Base-by-base conservation (phyloP, 2,888 invertebrate genomes). In the Laothoe populi region DNA sequence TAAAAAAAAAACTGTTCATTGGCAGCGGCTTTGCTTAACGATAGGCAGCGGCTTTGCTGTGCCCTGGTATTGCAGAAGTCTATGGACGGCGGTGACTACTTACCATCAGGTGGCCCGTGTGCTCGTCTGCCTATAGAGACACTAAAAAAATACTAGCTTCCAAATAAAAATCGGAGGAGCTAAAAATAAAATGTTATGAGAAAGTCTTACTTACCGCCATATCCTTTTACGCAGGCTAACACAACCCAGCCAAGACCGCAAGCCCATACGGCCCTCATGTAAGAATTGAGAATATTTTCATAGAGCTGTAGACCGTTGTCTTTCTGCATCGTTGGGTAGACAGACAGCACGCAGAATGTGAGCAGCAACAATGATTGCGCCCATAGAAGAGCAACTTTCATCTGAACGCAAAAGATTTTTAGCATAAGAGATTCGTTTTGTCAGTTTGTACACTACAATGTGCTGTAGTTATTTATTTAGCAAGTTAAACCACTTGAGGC, bases 191-290 rank as follows among this genome's bases (percentile, higher is more conserved):
- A 13, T 11, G n/a, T n/a, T n/a, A n/a, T 21, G 4, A 35, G 10
- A 46, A 24, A 19, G n/a, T 23, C 23, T 13, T 38, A 63, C 65
- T 70, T 70, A 93, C 93, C 93, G 81, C 92, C 93, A 74, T 90
- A 89, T 49, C 92, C 92, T 61, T 85, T 79, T 1, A 79, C 80
- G 63, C 93, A 93, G 0, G 91, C 90, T 57, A 91, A 84, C 35
- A 92, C 86, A 1, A 93, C 67, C 93, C 92, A 93, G 0, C 87
- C 83, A 7, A 93, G 68, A 1, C 77, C 85, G 5, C 80, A 59
- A 0, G 88, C 82, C 93, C 93, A 93, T 24, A 83, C 74, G 0
- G 87, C 78, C 13, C 92, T 76, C 75, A 87, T 83, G 58, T 93
- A 84, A 0, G 89, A 79, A 64, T 87, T 87, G 23, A 85, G 72